Base-by-base conservation (phyloP, 2,888 invertebrate genomes). In the Brachynemurus nebulosus region DNA sequence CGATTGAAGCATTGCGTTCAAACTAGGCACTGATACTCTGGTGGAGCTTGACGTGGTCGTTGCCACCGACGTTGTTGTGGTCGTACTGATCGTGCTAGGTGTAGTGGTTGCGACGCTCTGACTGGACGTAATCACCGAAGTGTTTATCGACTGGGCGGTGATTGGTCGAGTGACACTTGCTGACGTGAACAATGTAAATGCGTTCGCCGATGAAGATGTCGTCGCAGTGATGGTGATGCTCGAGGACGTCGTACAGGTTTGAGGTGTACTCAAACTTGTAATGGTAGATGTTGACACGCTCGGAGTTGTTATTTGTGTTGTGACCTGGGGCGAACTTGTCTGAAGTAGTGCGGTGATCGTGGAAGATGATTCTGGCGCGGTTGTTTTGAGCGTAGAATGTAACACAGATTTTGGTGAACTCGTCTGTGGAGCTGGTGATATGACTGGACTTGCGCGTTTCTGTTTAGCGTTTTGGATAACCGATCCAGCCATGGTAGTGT, bases 1-100 rank as follows among this genome's bases (percentile, higher is more conserved):
- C 6, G 64, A 65, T 47, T 66, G 65, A 23, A 66, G 51, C 65
- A 66, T 65, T n/a, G 63, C 64, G n/a, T 64, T 65, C 42, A 66
- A 50, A 36, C 63, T 63, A 41, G 49, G 49, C 8, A 45, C 44
- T 11, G 37, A 38, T 12, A 44, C 44, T 16, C 44, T n/a, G 20
- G 14, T 33, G 2, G 47, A 20, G 8, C 37, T 21, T 12, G 18
- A 42, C 17, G 40, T 19, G 16, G 39, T 11, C 27, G 45, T 37
- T 9, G 39, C 21, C 46, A 12, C 20, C 27, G 44, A 42, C 25
- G 21, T 20, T n/a, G 18, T 39, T 40, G 20, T 11, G 9, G 40
- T 23, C 27, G 38, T 36, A 27, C n/a, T 18, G 14, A 30, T 30
- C 14, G n/a, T n/a, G n/a, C n/a, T 4, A 4, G 30, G 4, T 4